Evolutionary conservation across 2,888 invertebrate genomes (phyloP).

Genomic region (Ophion ellenae): DNA sequence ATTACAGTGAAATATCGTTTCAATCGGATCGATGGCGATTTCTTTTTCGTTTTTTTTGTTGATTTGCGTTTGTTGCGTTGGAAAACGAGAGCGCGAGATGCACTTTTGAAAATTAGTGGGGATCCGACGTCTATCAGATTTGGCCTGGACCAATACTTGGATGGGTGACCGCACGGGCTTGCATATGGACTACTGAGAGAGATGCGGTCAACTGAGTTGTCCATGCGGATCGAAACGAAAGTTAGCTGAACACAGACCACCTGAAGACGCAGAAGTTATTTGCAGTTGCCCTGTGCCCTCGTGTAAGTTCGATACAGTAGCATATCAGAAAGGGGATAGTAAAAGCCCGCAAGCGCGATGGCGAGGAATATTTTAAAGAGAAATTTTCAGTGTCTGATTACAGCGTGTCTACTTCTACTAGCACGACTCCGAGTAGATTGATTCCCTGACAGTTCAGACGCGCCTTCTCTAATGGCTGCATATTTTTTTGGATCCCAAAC

Average conservation of each 20-base stretch:
- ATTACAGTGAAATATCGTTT: constrained; percentile 30
- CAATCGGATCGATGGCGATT: neutral
- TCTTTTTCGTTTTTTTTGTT: neutral
- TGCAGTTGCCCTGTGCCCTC: neutral
- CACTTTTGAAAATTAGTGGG: neutral
- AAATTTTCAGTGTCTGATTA: neutral
- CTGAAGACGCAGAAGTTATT: neutral
- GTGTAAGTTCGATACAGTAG: neutral
- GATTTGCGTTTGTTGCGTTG: neutral
- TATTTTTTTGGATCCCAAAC: neutral
- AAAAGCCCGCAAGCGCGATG: neutral
- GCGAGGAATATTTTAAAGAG: neutral
- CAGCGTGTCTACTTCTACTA: neutral
- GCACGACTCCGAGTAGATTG: neutral
- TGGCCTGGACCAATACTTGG: neutral
- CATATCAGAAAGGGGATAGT: neutral
- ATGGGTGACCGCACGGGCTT: neutral
- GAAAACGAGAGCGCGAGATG: neutral
- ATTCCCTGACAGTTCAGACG: neutral
- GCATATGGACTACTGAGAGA: neutral
- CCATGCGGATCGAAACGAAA: neutral
- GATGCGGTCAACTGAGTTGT: neutral
- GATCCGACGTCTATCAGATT: neutral
- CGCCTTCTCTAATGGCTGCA: neutral
- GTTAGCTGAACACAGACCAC: neutral